Percentiles rank a stretch among this genome's conserved stretches.
Conservation (phyloP, 2,888 invertebrate species). For the Drosophila paramelanica region DNA sequence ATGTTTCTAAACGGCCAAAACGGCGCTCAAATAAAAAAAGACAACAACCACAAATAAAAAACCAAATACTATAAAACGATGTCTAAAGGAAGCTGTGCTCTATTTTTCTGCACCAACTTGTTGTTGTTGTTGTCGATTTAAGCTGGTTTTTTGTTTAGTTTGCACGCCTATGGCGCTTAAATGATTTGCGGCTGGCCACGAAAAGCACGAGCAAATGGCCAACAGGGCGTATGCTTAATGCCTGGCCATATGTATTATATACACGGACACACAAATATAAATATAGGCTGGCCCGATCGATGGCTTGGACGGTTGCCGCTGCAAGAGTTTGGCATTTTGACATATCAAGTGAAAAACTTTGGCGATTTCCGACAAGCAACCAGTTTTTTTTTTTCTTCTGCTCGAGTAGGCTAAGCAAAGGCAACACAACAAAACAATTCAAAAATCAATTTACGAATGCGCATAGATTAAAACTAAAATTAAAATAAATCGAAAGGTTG, state of each 20-base stretch:
- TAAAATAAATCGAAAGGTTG: slow-evolving; percentile 62
- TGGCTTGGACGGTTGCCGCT: slow-evolving; percentile 20
- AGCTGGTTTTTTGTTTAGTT: slow-evolving; percentile 20
- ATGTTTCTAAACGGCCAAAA: slow-evolving; percentile 69
- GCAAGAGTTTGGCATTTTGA: slow-evolving; percentile 68
- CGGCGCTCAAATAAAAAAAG: slow-evolving; percentile 41
- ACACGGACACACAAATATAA: not conserved
- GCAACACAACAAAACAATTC: slow-evolving; percentile 2
- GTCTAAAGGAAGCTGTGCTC: slow-evolving; percentile 71
- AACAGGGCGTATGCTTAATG: slow-evolving; percentile 74
- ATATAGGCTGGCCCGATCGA: slow-evolving; percentile 37
- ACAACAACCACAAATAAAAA: slow-evolving; percentile 13
- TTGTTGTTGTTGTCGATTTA: slow-evolving; percentile 27
- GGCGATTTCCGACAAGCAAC: slow-evolving; percentile 72
- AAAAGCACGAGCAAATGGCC: slow-evolving; percentile 52
- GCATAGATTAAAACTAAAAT: slow-evolving; percentile 59
- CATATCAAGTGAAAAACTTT: slow-evolving; percentile 75
- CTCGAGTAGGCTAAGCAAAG: slow-evolving; percentile 20
- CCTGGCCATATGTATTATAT: slow-evolving; percentile 26
- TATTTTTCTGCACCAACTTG: slow-evolving; percentile 36
- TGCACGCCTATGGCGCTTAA: slow-evolving; percentile 72
- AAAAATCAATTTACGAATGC: slow-evolving; percentile 47
- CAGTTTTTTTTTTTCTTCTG: slow-evolving; percentile 52
- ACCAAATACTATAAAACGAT: slow-evolving; percentile 41
- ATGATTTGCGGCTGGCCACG: slow-evolving; percentile 68